phyloP scores from a whole-genome alignment of 2,113 vertebrate genomes.

The Siniperca knerii region DNA sequence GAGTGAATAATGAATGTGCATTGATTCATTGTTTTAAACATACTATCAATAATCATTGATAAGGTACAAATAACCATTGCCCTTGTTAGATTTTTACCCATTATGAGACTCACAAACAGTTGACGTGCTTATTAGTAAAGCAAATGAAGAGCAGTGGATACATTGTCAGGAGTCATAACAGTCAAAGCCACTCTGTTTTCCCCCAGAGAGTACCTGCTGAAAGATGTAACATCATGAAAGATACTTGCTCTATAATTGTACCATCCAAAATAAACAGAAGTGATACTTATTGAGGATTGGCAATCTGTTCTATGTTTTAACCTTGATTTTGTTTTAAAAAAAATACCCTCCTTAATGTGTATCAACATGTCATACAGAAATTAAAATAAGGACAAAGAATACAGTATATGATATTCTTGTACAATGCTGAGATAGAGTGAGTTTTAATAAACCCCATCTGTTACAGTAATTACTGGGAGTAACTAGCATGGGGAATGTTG shows the following conservation, averaged over 20 bases:
- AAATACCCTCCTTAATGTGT: neutral
- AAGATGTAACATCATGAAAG: slow-evolving; percentile 52
- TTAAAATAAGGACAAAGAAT: neutral
- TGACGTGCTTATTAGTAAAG: slow-evolving; percentile 66
- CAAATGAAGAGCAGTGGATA: slow-evolving; percentile 63
- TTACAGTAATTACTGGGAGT: slow-evolving; percentile 33
- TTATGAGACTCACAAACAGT: slow-evolving; percentile 22
- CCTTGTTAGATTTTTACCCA: neutral
- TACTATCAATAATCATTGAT: neutral
- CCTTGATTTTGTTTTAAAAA: slow-evolving; percentile 2
- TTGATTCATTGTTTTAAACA: neutral
- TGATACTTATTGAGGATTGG: slow-evolving; percentile 8
- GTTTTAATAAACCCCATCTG: neutral
- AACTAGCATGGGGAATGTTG: slow-evolving; percentile 25
- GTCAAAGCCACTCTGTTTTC: slow-evolving; percentile 59
- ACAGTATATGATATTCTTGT: neutral
- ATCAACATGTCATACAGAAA: neutral
- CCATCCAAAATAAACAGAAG: slow-evolving; percentile 19
- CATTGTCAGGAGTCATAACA: slow-evolving; percentile 68
- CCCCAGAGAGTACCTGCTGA: slow-evolving; percentile 45
- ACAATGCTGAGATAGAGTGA: neutral
- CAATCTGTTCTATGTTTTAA: slow-evolving; percentile 8
- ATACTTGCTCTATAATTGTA: slow-evolving; percentile 34
- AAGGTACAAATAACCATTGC: neutral
- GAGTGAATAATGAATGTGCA: neutral